A percentile compares a stretch with the other conserved stretches of the same genome.
Conservation (phyloP, 2,888 invertebrate species). For the Herminia tarsipennalis region DNA sequence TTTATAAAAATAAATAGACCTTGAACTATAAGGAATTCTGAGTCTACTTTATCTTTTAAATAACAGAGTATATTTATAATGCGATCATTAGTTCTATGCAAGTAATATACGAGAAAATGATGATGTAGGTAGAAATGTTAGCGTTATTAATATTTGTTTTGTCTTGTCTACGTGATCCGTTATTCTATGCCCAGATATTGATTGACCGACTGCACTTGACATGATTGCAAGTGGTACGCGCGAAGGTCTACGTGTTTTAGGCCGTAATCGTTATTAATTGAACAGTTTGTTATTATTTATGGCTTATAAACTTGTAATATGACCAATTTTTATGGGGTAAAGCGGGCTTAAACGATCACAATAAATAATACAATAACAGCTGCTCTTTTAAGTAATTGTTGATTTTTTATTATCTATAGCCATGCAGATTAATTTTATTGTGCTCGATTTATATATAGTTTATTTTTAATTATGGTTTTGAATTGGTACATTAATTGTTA, state of each 20-base stretch:
- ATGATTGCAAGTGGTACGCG: slow-evolving; percentile 39
- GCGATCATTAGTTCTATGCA: too few species aligned
- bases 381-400: neutral
- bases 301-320: slow-evolving; percentile 3
- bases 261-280: slow-evolving; percentile 25
- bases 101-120: too few species aligned
- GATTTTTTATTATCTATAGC: neutral
- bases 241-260: slow-evolving; percentile 31
- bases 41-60: too few species aligned
- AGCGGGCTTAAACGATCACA: too few species aligned
- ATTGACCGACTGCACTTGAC: slow-evolving; percentile 58
- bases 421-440: too few species aligned
- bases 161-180: slow-evolving; percentile 6
- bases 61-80: too few species aligned
- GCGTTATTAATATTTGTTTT: neutral
- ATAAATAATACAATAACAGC: slow-evolving; percentile 4
- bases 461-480: too few species aligned
- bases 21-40: too few species aligned
- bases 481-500: too few species aligned
- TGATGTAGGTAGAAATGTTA: neutral
- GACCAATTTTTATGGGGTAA: slow-evolving; percentile 2
- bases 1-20: too few species aligned
- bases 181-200: slow-evolving; percentile 37
- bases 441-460: too few species aligned
- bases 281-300: slow-evolving; percentile 19